Percentiles rank a stretch among this genome's conserved stretches.
Evolutionary conservation across 2,888 invertebrate genomes (phyloP).

Genomic region (Cataglyphis altisquamis): DNA sequence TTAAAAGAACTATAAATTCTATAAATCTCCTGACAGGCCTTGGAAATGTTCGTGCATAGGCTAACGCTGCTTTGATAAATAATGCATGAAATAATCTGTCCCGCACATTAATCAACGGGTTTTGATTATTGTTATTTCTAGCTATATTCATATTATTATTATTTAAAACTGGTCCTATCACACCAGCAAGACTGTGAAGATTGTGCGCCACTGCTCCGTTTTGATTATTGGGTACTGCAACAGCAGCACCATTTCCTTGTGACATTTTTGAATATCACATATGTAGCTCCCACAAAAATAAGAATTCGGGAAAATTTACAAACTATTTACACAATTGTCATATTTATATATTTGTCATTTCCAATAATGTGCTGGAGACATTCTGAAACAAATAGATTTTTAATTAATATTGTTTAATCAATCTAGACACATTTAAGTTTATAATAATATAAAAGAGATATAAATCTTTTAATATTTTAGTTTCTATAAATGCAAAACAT

Average conservation of each 20-base stretch:
- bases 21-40: slow-evolving; percentile 93
- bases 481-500: not conserved
- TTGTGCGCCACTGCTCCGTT: slow-evolving; percentile 79
- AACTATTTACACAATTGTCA: slow-evolving; percentile 26
- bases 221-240: slow-evolving; percentile 79
- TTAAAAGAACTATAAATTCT: slow-evolving; percentile 93
- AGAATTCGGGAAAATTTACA: slow-evolving; percentile 29
- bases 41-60: slow-evolving; percentile 97
- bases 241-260: slow-evolving; percentile 75
- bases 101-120: slow-evolving; percentile 94
- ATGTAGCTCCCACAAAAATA: slow-evolving; percentile 39
- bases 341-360: slow-evolving; percentile 56
- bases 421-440: not conserved
- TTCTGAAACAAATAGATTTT: slow-evolving; percentile 61
- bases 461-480: not conserved
- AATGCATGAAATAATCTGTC: slow-evolving; percentile 98
- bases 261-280: slow-evolving; percentile 77
- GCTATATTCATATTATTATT: slow-evolving; percentile 81
- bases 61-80: slow-evolving; percentile 96
- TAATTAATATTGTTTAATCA: not conserved
- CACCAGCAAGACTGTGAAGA: slow-evolving; percentile 77
- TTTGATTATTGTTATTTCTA: slow-evolving; percentile 88
- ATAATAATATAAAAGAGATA: not conserved
- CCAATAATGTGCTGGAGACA: slow-evolving; percentile 4
- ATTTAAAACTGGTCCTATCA: slow-evolving; percentile 77